A percentile compares a stretch with the other conserved stretches of the same genome.
phyloP scores from a whole-genome alignment of 2,888 invertebrate genomes.

The Lysandra coridon region DNA sequence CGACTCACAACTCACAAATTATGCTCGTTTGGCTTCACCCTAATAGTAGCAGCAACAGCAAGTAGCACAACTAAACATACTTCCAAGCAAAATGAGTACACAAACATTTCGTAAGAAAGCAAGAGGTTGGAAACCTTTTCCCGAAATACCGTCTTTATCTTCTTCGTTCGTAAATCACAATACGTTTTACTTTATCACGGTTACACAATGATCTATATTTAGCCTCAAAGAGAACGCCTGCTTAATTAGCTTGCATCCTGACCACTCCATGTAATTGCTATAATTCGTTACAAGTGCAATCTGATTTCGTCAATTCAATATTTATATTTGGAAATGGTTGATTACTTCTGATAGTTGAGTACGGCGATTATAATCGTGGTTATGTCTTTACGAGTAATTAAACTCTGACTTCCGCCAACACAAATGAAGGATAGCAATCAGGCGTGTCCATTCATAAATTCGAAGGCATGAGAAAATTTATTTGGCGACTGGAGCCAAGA shows the following conservation, averaged over 20 bases:
- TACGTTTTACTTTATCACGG: neutral
- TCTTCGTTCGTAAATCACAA: slow-evolving; percentile 20
- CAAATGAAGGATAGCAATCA: no score
- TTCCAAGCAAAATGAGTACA: neutral
- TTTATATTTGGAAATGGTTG: slow-evolving; percentile 25
- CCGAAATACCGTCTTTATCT: slow-evolving; percentile 22
- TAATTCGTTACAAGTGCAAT: slow-evolving; percentile 26
- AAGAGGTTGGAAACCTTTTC: neutral
- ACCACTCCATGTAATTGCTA: slow-evolving; percentile 21
- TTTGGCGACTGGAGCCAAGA: no score
- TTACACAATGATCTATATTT: slow-evolving; percentile 25
- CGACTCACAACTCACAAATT: no score
- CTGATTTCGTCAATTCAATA: slow-evolving; percentile 22
- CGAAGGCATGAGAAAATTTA: no score
- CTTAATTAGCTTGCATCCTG: slow-evolving; percentile 23
- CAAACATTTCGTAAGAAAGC: slow-evolving; percentile 12
- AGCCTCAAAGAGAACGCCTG: slow-evolving; percentile 18
- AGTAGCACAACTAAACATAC: neutral
- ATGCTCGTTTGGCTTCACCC: no score
- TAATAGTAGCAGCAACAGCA: neutral
- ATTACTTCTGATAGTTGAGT: neutral
- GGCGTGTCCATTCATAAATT: no score
- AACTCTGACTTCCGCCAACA: neutral
- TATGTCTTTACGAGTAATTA: neutral
- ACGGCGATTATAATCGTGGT: neutral